These are phyloP conservation scores for Hippoglossus hippoglossus DNA, from an alignment of 2,797 vertebrate species.

Conservation along the genomic window DNA sequence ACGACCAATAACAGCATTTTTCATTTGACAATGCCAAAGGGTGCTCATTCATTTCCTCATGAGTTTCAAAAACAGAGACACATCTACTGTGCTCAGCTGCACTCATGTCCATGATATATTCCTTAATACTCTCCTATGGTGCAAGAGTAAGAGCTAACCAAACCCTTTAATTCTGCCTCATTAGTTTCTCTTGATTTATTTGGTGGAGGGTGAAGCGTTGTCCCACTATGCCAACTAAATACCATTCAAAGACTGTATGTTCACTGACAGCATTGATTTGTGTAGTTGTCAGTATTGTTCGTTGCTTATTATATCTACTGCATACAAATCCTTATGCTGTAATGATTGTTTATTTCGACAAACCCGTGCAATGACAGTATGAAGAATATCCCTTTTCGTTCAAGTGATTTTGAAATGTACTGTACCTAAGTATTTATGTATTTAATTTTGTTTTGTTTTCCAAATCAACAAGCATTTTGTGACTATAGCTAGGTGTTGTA, in stretches of 20 bases:
- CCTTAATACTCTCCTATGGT: constrained; percentile 70
- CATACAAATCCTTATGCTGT: constrained; percentile 68
- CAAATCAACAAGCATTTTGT: constrained; percentile 56
- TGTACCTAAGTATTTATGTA: constrained; percentile 48
- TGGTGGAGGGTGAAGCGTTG: constrained; percentile 43
- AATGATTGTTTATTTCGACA: constrained; percentile 57
- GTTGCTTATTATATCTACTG: constrained; percentile 70
- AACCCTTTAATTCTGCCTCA: constrained; percentile 84
- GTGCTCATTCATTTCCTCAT: constrained; percentile 68
- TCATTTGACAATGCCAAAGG: constrained; percentile 79
- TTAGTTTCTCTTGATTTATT: constrained; percentile 58
- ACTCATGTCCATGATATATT: constrained; percentile 51
- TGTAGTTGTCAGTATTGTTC: constrained; percentile 73
- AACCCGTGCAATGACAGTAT: constrained; percentile 53
- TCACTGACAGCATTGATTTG: constrained; percentile 80
- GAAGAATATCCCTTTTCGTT: constrained; percentile 53
- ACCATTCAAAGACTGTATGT: constrained; percentile 67
- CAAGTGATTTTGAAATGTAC: constrained; percentile 66
- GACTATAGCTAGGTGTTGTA: constrained; percentile 67
- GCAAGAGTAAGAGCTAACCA: constrained; percentile 82
- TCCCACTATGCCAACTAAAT: constrained; percentile 75
- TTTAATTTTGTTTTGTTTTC: constrained; percentile 45
- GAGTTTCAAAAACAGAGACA: constrained; percentile 60
- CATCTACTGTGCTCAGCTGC: constrained; percentile 65
- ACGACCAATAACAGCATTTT: constrained; percentile 52